Base-by-base conservation (phyloP, 1,140 invertebrate species). In the Druon quercuslanigerum region DNA sequence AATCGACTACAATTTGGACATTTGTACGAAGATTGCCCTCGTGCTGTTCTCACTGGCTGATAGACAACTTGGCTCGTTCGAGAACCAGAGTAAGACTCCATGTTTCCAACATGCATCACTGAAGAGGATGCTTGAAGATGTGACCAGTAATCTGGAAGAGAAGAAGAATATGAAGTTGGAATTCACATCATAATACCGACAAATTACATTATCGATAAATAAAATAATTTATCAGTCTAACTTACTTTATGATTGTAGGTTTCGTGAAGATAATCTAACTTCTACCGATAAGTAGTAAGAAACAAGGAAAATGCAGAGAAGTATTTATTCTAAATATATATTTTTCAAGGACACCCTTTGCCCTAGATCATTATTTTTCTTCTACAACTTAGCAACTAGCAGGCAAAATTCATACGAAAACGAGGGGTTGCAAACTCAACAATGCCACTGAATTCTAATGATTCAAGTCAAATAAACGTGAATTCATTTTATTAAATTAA, bases 1-100 rank as follows among this genome's bases (percentile, higher is more conserved):
- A 89, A 89, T 82, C 93, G 93, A 75, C 87, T 88, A 84, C 93
- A 94, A 57, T 92, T 93, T 12, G 92, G 91, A 84, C 94, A 94
- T 74, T 89, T 85, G 88, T 87, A 88, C 17, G 81, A 83, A 56
- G 85, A 82, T 71, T 85, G 84, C 71, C 84, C 86, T 7, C 84
- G 83, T 0, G 84, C 77, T 4, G 83, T 85, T 52, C 79, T 76
- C 19, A 84, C 82, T 4, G 83, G 83, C 52, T 86, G 77, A 66
- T 80, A 84, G 3, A 81, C 9, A 19, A 77, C 71, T 17, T 79
- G 57, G 50, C 57, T 75, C 11, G 50, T 51, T 9, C 54, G 46
- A 0, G 25, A 50, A 51, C 50, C 50, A 40, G 77, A 72, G 17
- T 79, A 74, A 17, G 1, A 40, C 66, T 17, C 17, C 66, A 46